Conservation (phyloP, 2,888 invertebrate species). For the Xanthia icteritia region DNA sequence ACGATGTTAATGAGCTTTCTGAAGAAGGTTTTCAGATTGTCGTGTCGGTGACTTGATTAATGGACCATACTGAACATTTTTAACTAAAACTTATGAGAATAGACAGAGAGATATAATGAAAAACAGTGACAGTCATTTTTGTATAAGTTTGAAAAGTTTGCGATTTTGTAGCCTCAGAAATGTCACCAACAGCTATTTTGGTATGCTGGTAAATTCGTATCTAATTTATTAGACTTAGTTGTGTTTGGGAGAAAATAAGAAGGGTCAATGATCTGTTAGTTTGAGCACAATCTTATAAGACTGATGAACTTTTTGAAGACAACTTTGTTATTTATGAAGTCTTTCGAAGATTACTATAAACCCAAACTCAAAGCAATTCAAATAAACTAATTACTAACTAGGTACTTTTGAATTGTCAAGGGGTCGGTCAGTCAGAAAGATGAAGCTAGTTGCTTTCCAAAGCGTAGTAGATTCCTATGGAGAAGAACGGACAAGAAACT, state of each 20-base stretch:
- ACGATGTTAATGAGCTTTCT: slow-evolving; percentile 12
- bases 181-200: neutral
- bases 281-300: neutral
- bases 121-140: neutral
- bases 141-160: neutral
- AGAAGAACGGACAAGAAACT: too few species aligned
- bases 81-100: neutral
- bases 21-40: neutral
- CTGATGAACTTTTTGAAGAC: slow-evolving; percentile 1
- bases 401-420: too few species aligned
- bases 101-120: neutral
- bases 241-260: neutral
- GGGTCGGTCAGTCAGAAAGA: too few species aligned
- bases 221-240: neutral
- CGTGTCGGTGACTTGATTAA: slow-evolving; percentile 1
- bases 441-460: too few species aligned
- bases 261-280: neutral
- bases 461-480: too few species aligned
- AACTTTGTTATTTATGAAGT: neutral
- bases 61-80: neutral
- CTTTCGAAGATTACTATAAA: neutral
- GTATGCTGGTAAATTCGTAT: slow-evolving; percentile 1
- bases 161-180: neutral
- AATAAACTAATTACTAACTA: too few species aligned
- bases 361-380: too few species aligned